Conservation (phyloP, 2,113 vertebrate species). For the Nanger granti region DNA sequence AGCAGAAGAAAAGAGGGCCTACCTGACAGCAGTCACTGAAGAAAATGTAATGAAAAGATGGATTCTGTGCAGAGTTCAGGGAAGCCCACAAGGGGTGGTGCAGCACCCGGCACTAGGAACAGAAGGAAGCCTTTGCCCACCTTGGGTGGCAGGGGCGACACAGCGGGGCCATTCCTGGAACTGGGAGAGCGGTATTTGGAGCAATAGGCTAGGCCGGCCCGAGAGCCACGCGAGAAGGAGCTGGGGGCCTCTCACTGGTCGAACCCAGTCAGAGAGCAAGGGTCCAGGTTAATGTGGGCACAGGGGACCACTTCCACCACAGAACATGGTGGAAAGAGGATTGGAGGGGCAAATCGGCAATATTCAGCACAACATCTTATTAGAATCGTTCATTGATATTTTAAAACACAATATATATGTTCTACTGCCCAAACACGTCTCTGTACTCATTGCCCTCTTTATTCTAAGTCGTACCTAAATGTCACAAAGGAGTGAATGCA, state of each 20-base stretch:
- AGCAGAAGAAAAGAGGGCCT: neutral
- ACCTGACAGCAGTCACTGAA: neutral
- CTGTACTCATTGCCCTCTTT: neutral
- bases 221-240: accelerated
- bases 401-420: neutral
- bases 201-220: neutral
- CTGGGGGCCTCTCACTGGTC: neutral
- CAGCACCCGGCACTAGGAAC: neutral
- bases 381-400: neutral
- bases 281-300: neutral
- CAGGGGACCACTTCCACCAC: neutral
- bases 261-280: neutral
- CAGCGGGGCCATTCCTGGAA: neutral
- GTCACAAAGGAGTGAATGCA: neutral
- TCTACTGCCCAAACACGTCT: neutral
- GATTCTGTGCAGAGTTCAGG: neutral
- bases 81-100: neutral
- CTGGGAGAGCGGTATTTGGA: neutral
- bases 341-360: neutral
- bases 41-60: neutral
- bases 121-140: neutral
- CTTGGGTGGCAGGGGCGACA: accelerated
- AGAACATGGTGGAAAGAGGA: neutral
- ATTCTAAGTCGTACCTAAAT: neutral
- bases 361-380: neutral